Percentiles rank a stretch among this genome's conserved stretches.
Evolutionary conservation across 2,113 vertebrate species (phyloP).

Genomic region (Thinocorus orbignyianus): DNA sequence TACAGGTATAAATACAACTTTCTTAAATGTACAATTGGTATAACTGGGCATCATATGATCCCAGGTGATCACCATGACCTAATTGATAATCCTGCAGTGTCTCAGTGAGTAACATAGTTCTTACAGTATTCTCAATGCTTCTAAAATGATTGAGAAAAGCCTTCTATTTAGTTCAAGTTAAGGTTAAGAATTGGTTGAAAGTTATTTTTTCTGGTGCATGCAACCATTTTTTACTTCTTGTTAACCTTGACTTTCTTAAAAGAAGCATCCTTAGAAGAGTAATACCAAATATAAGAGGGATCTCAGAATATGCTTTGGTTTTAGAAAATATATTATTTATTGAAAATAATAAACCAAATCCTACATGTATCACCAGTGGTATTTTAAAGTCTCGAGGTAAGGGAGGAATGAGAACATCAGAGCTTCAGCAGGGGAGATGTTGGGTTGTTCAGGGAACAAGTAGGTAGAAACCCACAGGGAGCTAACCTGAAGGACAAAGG

Average conservation of each 20-base stretch:
- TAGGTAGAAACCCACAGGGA: background rate
- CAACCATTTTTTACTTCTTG: background rate
- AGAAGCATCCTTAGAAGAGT: background rate
- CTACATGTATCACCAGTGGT: background rate
- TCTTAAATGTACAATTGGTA: background rate
- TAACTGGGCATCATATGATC: background rate
- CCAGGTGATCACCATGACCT: background rate
- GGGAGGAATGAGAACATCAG: background rate
- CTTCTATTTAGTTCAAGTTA: background rate
- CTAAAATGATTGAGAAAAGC: background rate
- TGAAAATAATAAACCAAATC: background rate
- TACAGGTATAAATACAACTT: background rate
- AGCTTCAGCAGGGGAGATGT: background rate
- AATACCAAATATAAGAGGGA: background rate
- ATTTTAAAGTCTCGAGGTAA: background rate
- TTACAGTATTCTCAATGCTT: background rate
- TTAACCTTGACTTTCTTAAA: background rate
- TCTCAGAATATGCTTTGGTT: background rate
- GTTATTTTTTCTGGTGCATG: background rate
- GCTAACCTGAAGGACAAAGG: background rate
- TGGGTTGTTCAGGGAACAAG: background rate
- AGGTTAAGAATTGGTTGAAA: background rate
- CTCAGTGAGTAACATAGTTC: background rate
- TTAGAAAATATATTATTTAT: background rate
- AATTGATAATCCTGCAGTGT: background rate